Base-by-base conservation (phyloP, 2,113 vertebrate genomes). In the Lophius piscatorius region DNA sequence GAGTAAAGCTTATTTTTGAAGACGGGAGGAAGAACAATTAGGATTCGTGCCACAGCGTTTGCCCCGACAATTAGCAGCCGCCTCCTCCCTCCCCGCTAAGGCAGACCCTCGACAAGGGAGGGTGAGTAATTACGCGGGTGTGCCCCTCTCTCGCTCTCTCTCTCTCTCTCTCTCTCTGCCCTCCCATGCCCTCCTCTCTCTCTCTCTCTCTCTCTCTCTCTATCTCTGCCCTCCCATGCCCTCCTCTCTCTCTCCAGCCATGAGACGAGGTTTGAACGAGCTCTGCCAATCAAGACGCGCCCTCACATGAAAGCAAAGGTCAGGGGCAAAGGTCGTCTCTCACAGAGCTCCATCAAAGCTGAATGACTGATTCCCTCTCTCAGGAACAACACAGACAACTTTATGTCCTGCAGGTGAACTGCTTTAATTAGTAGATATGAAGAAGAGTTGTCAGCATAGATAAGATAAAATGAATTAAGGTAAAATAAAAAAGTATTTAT, bases 271-370 rank as follows among this genome's bases (percentile, higher is more conserved):
- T 85, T 82, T 84, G 44, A 83, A 85, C 86, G 68, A 66, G 1
- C 5, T 55, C 33, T 66, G 9, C 23, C 38, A 54, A 42, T 39
- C 26, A 50, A 46, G 54, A 39, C 18, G 58, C 20, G 24, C 20
- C 42, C 6, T 20, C 54, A 71, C 80, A 76, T 85, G 63, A 88
- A 87, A 88, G 81, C 62, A 88, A 90, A 90, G 85, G 82, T 84
- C 87, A 90, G 84, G 81, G 82, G 45, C 62, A 63, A 46, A 82
- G 78, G 72, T 60, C 46, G 14, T 23, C 64, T 68, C 64, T 78
- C 81, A 74, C 70, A 61, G 71, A 44, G 33, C 7, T 34, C 23
- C 50, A 66, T 86, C 77, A 85, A 66, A 78, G 64, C n/a, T n/a
- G n/a, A n/a, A n/a, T n/a, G n/a, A n/a, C 58, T 16, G 26, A 38